Evolutionary conservation across 2,797 vertebrate species (phyloP), one percentile per base, ranked within the genome.

Genomic region (Acestrorhynchus altus): DNA sequence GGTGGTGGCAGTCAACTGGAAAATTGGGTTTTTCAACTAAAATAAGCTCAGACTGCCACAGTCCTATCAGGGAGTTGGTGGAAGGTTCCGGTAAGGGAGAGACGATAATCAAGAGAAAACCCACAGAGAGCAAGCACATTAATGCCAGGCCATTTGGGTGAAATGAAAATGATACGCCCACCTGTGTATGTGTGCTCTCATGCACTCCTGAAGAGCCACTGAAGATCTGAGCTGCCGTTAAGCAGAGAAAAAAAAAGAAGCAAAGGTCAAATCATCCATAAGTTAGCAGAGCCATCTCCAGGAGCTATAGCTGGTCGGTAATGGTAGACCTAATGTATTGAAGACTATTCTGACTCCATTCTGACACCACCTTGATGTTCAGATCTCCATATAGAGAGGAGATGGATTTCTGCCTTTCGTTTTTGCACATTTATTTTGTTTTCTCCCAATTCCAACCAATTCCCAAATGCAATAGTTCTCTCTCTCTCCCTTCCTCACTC

Each of bases 11-110:
- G 78, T 85, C 86, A 83, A 81, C 83, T 84, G 84, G 86, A 87
- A 87, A 86, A 87, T 87, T 71, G 82, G 81, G 80, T 87, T 87
- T 86, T 80, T 84, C 76, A 76, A 81, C 83, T 74, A 82, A 86
- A 87, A 86, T 84, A 78, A 81, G 76, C 76, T 78, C 47, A 56
- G 75, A 35, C 67, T 78, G 72, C 77, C 47, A 49, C 26, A 68
- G 69, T 73, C 81, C 73, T 79, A 77, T 86, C 83, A 73, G 78
- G 16, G 46, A 67, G 72, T 70, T 54, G 66, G 61, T 16, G 68
- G 26, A 76, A 76, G 74, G 64, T 79, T 76, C 39, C 9, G 54
- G 40, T 81, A 74, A 80, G 64, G 69, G 80, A 83, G 73, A 76
- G 71, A 76, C 39, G 31, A 77, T 85, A 79, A 85, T 85, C 76